Base-by-base conservation (phyloP, 2,888 invertebrate species). In the Phaedon cochleariae region DNA sequence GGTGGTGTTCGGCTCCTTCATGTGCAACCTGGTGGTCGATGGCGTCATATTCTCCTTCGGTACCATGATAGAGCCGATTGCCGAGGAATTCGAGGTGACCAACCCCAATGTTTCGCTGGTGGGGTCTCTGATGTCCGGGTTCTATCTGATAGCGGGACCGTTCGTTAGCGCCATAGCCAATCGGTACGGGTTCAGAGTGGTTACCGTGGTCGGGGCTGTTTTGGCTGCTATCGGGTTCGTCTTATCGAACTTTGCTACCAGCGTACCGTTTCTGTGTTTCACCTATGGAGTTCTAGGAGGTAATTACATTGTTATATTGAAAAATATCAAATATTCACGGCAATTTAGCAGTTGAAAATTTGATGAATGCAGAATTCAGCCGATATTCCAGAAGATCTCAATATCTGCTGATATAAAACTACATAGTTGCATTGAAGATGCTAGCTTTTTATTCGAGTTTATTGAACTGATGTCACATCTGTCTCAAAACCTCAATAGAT, bases 31-130 rank as follows among this genome's bases (percentile, higher is more conserved):
- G 49, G 86, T 98, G 52, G 95, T 98, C 17, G 98, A 98, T 80
- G 98, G 98, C 41, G 94, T 97, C 74, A 93, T 96, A 60, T 96
- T 95, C 85, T 93, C 94, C 34, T 95, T 95, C 75, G 94, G 94
- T 7, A 86, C 90, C 64, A 89, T 98, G 71, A 85, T 92, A 57
- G 80, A 84, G 0, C 85, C 88, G 6, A 92, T 97, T 55, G 84
- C 87, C 53, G 71, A 84, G 0, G 89, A 90, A 52, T 96, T 95
- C 77, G 61, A 85, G 0, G 91, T 89, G 67, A 86, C 88, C 18
- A 88, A 89, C 73, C 88, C 91, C 0, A 86, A 90, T 75, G 93
- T 93, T 10, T 90, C 96, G 0, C 87, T 93, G 59, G 92, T 97
- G 45, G 94, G 93, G 52, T 97, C 97, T 0, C 85, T 97, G 51